phyloP scores from a whole-genome alignment of 2,797 vertebrate genomes.

The Pantherophis alleghaniensis region DNA sequence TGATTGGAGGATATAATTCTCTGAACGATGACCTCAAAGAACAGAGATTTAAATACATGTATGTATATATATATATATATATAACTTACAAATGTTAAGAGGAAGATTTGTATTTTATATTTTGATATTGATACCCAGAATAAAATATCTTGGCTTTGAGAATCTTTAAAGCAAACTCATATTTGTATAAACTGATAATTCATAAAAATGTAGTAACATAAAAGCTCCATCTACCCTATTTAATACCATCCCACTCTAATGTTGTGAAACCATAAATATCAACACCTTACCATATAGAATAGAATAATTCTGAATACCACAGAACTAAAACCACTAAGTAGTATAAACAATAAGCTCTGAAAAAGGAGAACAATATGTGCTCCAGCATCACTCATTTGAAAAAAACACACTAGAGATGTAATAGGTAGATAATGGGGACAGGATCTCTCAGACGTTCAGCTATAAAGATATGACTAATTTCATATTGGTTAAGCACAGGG shows the following conservation, averaged over 20 bases:
- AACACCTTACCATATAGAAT: neutral
- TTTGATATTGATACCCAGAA: neutral
- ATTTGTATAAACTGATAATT: neutral
- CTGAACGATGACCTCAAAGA: neutral
- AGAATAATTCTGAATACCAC: neutral
- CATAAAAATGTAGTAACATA: neutral
- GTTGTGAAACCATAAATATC: neutral
- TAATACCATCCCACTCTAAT: neutral
- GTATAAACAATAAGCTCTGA: no score
- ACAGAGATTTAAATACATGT: neutral
- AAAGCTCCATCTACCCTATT: neutral
- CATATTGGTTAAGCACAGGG: neutral
- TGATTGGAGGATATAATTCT: neutral
- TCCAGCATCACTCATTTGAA: neutral
- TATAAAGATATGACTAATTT: neutral
- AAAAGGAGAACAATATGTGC: neutral
- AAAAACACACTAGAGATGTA: slow-evolving; percentile 33
- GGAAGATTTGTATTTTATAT: neutral
- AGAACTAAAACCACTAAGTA: neutral
- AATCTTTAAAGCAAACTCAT: neutral
- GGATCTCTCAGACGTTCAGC: neutral
- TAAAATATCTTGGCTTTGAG: neutral
- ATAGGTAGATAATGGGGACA: neutral
- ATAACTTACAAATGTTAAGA: neutral
- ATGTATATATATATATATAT: no score